Base-by-base conservation (phyloP, 2,113 vertebrate species). In the Tachysurus fulvidraco region DNA sequence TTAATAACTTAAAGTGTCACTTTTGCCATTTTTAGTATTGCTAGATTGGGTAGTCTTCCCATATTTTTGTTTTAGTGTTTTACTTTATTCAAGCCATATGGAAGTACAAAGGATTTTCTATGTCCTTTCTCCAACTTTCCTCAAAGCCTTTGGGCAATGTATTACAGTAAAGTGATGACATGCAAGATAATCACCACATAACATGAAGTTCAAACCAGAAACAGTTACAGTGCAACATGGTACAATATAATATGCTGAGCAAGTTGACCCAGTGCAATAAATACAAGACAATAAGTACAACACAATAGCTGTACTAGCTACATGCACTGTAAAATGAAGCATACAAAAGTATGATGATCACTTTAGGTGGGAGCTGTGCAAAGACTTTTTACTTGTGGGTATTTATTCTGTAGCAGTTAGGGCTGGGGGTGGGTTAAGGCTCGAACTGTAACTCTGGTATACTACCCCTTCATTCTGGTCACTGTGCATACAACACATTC, bases 401-500 rank as follows among this genome's bases (percentile, higher is more conserved):
- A 12, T 60, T 60, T 60, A 8, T 79, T 21, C 8, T 81, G 19
- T 2, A 74, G 10, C 12, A 41, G 54, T 28, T 25, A 46, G 13
- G n/a, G 17, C n/a, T 74, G 17, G 52, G 60, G 67, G 46, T 71
- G 67, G 28, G 52, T 59, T 73, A 0, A 19, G 57, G 17, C 28
- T 71, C 67, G 30, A n/a, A 82, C 12, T 82, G 7, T 19, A 17
- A n/a, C n/a, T 69, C 46, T 7, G 65, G n/a, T 59, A 23, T 59
- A 44, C 3, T 14, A n/a, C 55, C 65, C 57, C 83, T 71, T 30
- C 67, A 11, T n/a, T 25, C 28, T 44, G 52, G 28, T 19, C n/a
- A 41, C 83, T 21, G 19, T 74, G 54, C 69, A 59, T 14, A 46
- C 83, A 74, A 16, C 28, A 64, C 64, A 90, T 86, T 88, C 86